These are phyloP conservation scores for Hoplostethus mediterraneus DNA, from an alignment of 2,797 vertebrate genomes.

Conservation along the genomic window DNA sequence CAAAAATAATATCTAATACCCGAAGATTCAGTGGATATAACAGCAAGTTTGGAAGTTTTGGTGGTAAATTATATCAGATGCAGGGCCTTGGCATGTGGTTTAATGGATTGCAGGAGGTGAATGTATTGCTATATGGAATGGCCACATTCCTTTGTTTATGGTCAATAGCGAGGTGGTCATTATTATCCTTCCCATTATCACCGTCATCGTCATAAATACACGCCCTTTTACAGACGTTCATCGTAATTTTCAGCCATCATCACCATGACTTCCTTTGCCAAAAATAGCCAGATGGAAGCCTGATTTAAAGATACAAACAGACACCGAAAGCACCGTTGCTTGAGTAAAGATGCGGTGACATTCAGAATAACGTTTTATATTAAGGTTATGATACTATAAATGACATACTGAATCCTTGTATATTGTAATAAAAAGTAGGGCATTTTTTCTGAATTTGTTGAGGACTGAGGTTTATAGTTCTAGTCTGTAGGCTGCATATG, in stretches of 20 bases:
- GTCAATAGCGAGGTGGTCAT: background rate
- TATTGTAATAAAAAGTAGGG: background rate
- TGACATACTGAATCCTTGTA: too few species aligned
- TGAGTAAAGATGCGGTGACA: too few species aligned
- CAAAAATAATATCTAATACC: too few species aligned
- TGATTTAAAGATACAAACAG: background rate
- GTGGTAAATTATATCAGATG: background rate
- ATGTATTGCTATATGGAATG: background rate
- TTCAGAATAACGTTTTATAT: too few species aligned
- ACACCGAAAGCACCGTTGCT: background rate
- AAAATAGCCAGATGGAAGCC: conserved; percentile 10
- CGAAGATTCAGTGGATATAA: too few species aligned
- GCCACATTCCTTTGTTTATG: conserved; percentile 25
- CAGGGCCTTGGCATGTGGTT: background rate
- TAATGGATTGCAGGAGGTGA: background rate
- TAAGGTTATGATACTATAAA: too few species aligned
- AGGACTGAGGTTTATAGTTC: background rate
- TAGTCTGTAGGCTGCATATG: too few species aligned
- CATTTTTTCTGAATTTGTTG: background rate
- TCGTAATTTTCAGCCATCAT: conserved; percentile 23
- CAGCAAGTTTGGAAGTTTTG: too few species aligned
- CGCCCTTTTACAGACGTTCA: conserved; percentile 2
- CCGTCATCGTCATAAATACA: background rate
- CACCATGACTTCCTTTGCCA: conserved; percentile 15
- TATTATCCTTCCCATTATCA: background rate